These are phyloP conservation scores for Rhadinocentrus ornatus DNA, from an alignment of 2,797 vertebrate genomes.

Conservation along the genomic window DNA sequence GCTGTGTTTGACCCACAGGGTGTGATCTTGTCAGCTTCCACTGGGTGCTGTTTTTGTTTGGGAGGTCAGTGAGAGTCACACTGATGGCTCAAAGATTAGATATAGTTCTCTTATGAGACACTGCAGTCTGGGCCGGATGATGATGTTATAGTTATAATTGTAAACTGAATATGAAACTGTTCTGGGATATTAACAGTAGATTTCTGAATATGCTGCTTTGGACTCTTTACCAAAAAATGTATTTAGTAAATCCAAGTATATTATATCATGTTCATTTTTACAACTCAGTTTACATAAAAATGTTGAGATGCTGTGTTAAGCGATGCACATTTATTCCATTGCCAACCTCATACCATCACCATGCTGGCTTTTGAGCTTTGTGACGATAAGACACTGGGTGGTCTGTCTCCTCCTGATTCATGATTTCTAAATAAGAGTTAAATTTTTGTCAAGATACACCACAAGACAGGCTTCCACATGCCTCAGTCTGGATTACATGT, in stretches of 20 bases:
- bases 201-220: not conserved
- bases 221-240: not conserved
- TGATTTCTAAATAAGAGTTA: not conserved
- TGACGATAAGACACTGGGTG: constrained; percentile 1
- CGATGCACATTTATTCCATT: not conserved
- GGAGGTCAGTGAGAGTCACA: constrained; percentile 1
- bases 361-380: not conserved
- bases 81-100: not conserved
- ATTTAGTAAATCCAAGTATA: not conserved
- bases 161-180: not conserved
- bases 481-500: not conserved
- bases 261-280: not conserved
- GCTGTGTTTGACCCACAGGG: constrained; percentile 32
- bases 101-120: not conserved
- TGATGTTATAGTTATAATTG: not conserved
- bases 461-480: not conserved
- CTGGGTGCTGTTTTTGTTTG: constrained; percentile 1
- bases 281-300: not conserved
- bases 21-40: constrained; percentile 35
- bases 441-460: not conserved
- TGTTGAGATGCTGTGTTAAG: not conserved
- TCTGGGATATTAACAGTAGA: not conserved
- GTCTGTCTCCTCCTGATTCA: not conserved
- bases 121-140: not conserved
- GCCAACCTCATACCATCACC: not conserved